These are phyloP conservation scores for Rhopalosiphum nymphaeae DNA, from an alignment of 2,888 invertebrate species.

Conservation along the genomic window DNA sequence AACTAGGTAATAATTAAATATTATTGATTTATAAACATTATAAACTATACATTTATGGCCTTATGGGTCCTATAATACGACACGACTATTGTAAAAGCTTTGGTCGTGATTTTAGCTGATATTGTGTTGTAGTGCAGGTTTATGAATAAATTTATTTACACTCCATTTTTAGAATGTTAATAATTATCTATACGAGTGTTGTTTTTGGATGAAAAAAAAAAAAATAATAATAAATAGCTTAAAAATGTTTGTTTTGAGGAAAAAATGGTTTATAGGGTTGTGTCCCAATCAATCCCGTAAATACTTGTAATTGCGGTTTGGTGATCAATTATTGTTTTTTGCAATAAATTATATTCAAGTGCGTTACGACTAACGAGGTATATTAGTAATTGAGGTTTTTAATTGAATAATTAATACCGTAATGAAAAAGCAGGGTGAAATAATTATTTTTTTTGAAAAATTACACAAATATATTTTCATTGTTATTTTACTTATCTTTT, in stretches of 20 bases:
- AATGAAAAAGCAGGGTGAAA: neutral
- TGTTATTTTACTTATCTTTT: neutral
- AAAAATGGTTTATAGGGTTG: neutral
- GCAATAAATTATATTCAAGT: neutral
- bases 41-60: neutral
- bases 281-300: neutral
- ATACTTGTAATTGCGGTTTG: neutral
- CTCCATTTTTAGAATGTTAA: neutral
- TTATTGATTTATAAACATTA: neutral
- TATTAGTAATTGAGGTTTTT: neutral
- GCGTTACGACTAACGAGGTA: neutral
- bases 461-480: neutral
- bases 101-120: neutral
- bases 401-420: slow-evolving; percentile 1
- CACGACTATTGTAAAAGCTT: neutral
- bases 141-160: slow-evolving; percentile 1
- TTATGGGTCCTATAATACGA: neutral
- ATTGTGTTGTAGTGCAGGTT: neutral
- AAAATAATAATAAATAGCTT: neutral
- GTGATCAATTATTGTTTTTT: neutral
- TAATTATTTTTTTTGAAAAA: neutral
- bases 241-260: neutral
- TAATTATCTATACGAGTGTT: neutral
- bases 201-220: neutral
- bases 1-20: neutral